These are phyloP conservation scores for Phoxinus phoxinus DNA, from an alignment of 2,113 vertebrate species.

Conservation along the genomic window DNA sequence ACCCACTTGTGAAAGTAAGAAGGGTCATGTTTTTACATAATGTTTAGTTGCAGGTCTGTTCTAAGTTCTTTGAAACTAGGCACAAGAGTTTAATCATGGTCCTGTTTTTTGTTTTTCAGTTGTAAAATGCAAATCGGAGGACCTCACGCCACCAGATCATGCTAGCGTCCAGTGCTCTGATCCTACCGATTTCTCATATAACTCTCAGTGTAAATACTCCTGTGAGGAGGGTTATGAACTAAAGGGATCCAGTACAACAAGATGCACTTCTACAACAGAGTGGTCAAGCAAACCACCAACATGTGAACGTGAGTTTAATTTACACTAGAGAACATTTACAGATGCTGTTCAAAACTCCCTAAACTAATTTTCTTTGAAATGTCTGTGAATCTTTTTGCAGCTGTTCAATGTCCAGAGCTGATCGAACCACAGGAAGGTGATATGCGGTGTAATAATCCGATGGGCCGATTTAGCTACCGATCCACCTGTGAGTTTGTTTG, in stretches of 20 bases:
- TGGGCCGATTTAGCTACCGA: slow-evolving; percentile 63
- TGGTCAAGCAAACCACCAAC: slow-evolving; percentile 72
- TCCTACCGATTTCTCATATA: slow-evolving; percentile 65
- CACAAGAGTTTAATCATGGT: neutral
- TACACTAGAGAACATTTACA: too few relatives aligned
- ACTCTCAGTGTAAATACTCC: slow-evolving; percentile 73
- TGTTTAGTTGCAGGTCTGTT: neutral
- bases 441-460: slow-evolving; percentile 58
- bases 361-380: neutral
- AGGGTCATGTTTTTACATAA: too few relatives aligned
- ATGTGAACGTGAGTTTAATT: slow-evolving; percentile 31
- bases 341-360: neutral
- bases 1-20: slow-evolving; percentile 66
- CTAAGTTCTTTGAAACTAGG: neutral
- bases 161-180: slow-evolving; percentile 70
- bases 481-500: slow-evolving; percentile 71
- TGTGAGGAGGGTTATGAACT: slow-evolving; percentile 78
- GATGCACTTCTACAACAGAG: slow-evolving; percentile 65
- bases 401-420: slow-evolving; percentile 65
- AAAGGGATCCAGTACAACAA: slow-evolving; percentile 58
- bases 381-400: slow-evolving; percentile 53
- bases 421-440: slow-evolving; percentile 42
- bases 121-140: slow-evolving; percentile 61
- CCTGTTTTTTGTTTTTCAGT: slow-evolving; percentile 56
- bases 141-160: slow-evolving; percentile 53